phyloP scores from a whole-genome alignment of 2,113 vertebrate genomes.

The Tenebrosternarchus preto region DNA sequence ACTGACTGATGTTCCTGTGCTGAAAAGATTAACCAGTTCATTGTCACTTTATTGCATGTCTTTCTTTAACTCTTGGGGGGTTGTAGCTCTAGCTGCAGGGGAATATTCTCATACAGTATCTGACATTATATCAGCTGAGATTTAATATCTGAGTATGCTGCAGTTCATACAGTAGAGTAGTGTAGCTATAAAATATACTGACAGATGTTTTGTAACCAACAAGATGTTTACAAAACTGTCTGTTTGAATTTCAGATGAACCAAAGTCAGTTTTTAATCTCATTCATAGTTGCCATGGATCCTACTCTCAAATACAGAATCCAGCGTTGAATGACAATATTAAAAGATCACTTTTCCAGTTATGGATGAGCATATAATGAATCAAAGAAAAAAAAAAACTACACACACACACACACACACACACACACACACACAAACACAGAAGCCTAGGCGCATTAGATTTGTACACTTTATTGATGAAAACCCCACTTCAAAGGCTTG shows the following conservation, averaged over 20 bases:
- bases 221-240: background rate
- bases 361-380: background rate
- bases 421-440: background rate
- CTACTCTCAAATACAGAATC: background rate
- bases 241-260: background rate
- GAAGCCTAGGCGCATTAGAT: background rate
- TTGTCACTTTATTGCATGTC: background rate
- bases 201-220: background rate
- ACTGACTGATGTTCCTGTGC: background rate
- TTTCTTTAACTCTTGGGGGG: background rate
- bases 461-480: slow-evolving; percentile 17
- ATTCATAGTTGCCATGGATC: background rate
- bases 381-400: slow-evolving; percentile 9
- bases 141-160: background rate
- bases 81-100: background rate
- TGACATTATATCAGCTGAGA: background rate
- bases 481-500: slow-evolving; percentile 24
- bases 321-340: slow-evolving; percentile 5
- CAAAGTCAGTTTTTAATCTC: background rate
- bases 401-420: background rate
- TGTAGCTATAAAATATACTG: background rate
- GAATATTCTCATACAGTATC: background rate
- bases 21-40: background rate
- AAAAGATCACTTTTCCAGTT: background rate
- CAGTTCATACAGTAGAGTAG: background rate